Evolutionary conservation across 2,113 vertebrate genomes (phyloP), one percentile per base, ranked within the genome.

Genomic region (Isurus oxyrinchus): DNA sequence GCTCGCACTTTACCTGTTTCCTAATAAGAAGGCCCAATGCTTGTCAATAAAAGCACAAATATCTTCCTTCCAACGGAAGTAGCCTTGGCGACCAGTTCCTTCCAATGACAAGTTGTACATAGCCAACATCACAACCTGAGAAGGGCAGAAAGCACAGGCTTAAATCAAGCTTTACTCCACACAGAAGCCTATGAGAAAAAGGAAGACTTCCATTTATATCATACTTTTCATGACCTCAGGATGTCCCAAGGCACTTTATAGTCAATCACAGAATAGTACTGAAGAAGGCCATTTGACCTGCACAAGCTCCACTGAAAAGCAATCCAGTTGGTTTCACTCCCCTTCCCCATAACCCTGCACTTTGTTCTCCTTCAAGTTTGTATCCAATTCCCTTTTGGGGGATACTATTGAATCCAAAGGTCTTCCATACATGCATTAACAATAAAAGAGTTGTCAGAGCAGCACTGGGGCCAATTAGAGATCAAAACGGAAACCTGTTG

Each of bases 31-130:
- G 96, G 97, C 99, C 99, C 99, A 99, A 97, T 99, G 99, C 96
- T 99, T 99, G 96, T 99, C 99, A 96, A 99, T 99, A 96, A 99
- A 99, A 96, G 99, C 98, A n/a, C 99, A 99, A 97, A 99, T 99
- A 97, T 99, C 99, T 97, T 99, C 99, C 96, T 99, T 99, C 99
- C 99, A 99, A 63, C 99, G 98, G 97, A 99, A 99, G 97, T 99
- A 99, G 0, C 99, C 99, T 97, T 99, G 99, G 0, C 99, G 99
- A 10, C 99, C 99, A 0, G 98, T 99, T 96, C 99, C 99, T 98
- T 99, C 99, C 97, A 99, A 98, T 72, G 99, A 99, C 96, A 99
- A 97, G 97, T 99, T 99, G 97, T 99, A 99, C 99, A 99, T 99
- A 63, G 99, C 99, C 97, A 99, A 96, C 99, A 99, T 99, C 96